Base-by-base conservation (phyloP, 2,888 invertebrate genomes). In the Papilio demoleus region DNA sequence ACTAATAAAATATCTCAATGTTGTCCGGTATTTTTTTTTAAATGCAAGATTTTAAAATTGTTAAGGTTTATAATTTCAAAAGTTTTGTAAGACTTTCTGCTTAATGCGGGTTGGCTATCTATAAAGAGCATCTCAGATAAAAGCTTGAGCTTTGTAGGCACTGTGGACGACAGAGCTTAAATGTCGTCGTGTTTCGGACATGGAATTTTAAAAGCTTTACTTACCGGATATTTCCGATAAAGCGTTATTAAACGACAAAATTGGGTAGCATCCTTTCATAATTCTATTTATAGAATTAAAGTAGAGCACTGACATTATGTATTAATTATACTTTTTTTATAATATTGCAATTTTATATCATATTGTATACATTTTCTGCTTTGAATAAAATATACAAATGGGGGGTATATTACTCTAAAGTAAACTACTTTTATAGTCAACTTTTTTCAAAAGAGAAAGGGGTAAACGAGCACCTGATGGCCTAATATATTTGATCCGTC, bases 121-220 rank as follows among this genome's bases (percentile, higher is more conserved):
- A 59, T 40, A 70, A 62, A 62, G 61, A 67, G 31, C 34, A 67
- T 67, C 67, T 62, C 24, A 67, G 67, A 67, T 67, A 62, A 67
- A 56, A 67, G n/a, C 40, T 40, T 34, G 36, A 22, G 53, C 60
- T 60, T 67, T 67, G 61, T 34, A 53, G 19, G 27, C 31, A 19
- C 42, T 47, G 45, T 36, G 53, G 58, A 56, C 63, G 24, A 53
- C 58, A 38, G 47, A 58, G 53, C 38, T 70, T 68, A 65, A 65
- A 70, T 72, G 65, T 70, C 45, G 68, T 65, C 64, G 65, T 66
- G 62, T 17, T 58, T 65, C 45, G 22, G 38, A 68, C 70, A 40
- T 64, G 47, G 66, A 66, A 68, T 69, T 71, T 72, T 67, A 67
- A 70, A 72, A 68, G 60, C 65, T 45, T 68, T 71, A 65, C 45